Conservation (phyloP, 2,797 vertebrate species). For the Momotus momota region DNA sequence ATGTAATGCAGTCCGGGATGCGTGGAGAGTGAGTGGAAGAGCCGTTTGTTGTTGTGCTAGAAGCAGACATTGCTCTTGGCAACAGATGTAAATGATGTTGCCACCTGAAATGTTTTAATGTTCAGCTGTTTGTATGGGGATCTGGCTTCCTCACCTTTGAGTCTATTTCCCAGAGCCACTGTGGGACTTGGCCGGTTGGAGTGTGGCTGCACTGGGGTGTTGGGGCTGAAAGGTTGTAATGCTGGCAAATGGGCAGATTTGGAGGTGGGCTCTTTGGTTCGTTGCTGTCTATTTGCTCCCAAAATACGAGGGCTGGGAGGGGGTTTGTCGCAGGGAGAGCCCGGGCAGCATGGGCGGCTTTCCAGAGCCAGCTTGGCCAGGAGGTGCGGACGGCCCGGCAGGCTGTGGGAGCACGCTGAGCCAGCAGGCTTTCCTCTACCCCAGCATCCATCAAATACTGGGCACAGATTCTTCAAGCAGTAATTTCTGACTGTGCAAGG, state of each 20-base stretch:
- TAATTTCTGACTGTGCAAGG: neutral
- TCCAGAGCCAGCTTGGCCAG: neutral
- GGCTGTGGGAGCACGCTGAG: fast-evolving
- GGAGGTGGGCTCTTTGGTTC: fast-evolving
- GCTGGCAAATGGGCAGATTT: fast-evolving
- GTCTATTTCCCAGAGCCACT: neutral
- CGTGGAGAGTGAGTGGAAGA: fast-evolving
- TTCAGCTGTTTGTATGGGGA: neutral
- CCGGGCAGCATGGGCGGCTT: neutral
- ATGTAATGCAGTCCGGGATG: fast-evolving
- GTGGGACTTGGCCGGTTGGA: fast-evolving
- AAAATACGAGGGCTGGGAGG: fast-evolving
- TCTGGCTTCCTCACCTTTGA: neutral
- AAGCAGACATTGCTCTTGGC: neutral
- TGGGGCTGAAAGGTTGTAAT: fast-evolving
- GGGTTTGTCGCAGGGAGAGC: neutral
- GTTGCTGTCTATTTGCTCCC: neutral
- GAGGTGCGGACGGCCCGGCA: fast-evolving
- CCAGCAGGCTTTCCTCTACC: neutral
- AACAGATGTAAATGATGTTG: neutral
- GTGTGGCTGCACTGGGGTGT: fast-evolving
- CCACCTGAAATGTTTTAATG: neutral
- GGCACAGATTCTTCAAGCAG: neutral
- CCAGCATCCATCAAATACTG: fast-evolving
- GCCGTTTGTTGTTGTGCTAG: neutral